Evolutionary conservation across 2,888 invertebrate species (phyloP), one percentile per base, ranked within the genome.

Genomic region (Andrena hattorfiana): DNA sequence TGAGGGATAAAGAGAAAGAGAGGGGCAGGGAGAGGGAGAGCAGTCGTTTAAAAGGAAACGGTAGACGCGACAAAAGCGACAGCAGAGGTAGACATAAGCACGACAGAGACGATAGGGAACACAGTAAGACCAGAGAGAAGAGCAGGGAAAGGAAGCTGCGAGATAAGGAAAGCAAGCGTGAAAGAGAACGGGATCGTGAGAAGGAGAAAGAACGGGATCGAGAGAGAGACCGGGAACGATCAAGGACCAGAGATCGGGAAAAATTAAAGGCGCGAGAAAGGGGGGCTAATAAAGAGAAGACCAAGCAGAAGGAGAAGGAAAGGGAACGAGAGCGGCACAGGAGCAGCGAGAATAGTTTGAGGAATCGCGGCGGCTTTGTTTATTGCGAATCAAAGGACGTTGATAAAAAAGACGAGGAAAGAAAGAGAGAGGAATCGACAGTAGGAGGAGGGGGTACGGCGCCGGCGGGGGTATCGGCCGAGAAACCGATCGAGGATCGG

Each of bases 401-500:
- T 87, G 69, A 91, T 87, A 23, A 89, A 81, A 77, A 89, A 83
- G 62, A 93, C 88, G 85, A 91, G 71, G 75, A 91, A 0, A 85
- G 88, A 23, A 89, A 85, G 66, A 90, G 87, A 32, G 89, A 92
- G 0, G 80, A 88, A 23, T 48, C 35, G 0, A 28, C 77, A 0
- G n/a, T n/a, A n/a, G 63, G 48, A 42, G 42, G 42, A 16, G 42
- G 42, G 4, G 42, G 13, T 42, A 16, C 42, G 42, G 5, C 1
- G 8, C 28, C 48, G 8, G 71, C 32, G 0, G 68, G 67, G 2
- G 56, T 56, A 4, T 63, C 78, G 13, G 23, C 68, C 0, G 91
- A 92, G 0, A 93, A 92, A 64, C 94, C 95, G 0, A 93, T 95
- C 48, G 95, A 95, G 83, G 95, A 95, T 83, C 90, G 95, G 5